These are phyloP conservation scores for Priocnemis perturbator DNA, from an alignment of 2,888 invertebrate species.

Conservation along the genomic window DNA sequence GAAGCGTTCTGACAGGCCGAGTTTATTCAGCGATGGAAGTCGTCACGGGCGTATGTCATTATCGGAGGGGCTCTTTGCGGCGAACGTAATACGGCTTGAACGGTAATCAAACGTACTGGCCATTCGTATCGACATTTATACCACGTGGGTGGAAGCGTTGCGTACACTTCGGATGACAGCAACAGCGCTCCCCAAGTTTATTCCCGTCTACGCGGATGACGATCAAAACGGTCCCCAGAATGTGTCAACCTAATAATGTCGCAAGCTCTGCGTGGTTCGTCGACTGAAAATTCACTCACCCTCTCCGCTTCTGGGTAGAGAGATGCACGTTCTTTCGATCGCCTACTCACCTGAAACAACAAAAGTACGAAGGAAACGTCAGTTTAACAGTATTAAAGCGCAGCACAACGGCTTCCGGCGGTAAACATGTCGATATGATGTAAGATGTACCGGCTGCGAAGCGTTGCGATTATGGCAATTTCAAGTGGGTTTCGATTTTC, in stretches of 20 bases:
- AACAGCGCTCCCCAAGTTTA: too few relatives aligned
- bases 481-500: too few relatives aligned
- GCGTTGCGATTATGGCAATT: too few relatives aligned
- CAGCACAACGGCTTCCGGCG: too few relatives aligned
- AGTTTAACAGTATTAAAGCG: not conserved
- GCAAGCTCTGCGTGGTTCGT: too few relatives aligned
- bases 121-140: constrained; percentile 22
- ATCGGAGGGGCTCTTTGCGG: not conserved
- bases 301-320: constrained; percentile 59
- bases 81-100: constrained; percentile 28
- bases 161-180: not conserved
- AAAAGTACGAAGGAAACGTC: constrained; percentile 23
- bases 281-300: constrained; percentile 62
- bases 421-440: too few relatives aligned
- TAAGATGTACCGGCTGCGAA: too few relatives aligned
- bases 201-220: too few relatives aligned
- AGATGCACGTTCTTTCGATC: constrained; percentile 62
- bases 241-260: too few relatives aligned
- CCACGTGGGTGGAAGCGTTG: constrained; percentile 35
- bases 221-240: too few relatives aligned
- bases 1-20: not conserved
- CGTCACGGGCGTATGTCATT: not conserved
- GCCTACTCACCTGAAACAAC: constrained; percentile 71
- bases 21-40: not conserved
- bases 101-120: constrained; percentile 36